phyloP scores from a whole-genome alignment of 2,888 invertebrate species.

The Pandemis heparana region DNA sequence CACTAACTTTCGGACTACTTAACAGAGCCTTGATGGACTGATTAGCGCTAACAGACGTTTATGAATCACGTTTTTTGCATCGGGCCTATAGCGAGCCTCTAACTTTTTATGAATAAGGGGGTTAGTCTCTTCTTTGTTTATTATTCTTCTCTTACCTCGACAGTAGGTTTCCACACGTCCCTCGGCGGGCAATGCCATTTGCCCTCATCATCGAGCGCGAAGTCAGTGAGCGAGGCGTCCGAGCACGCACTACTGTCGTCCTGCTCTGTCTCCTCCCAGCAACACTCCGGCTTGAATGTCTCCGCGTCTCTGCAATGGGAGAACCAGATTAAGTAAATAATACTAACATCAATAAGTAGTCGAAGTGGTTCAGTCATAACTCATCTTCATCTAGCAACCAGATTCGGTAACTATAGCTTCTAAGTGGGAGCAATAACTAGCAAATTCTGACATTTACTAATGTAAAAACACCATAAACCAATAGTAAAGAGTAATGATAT shows the following conservation, averaged over 20 bases:
- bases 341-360: too few relatives aligned
- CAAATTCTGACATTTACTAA: not conserved
- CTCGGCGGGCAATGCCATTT: conserved; percentile 93
- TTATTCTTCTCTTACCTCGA: conserved; percentile 84
- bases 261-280: conserved; percentile 68
- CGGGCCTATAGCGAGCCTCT: too few relatives aligned
- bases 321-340: not conserved
- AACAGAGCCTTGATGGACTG: too few relatives aligned
- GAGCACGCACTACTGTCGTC: conserved; percentile 81
- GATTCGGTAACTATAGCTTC: too few relatives aligned
- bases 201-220: conserved; percentile 77
- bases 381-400: too few relatives aligned
- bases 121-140: not conserved
- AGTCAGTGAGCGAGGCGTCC: conserved; percentile 76
- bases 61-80: too few relatives aligned
- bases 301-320: conserved; percentile 2
- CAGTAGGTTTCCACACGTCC: conserved; percentile 92
- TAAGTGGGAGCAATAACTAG: too few relatives aligned
- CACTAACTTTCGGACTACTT: too few relatives aligned
- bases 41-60: too few relatives aligned
- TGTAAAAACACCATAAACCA: not conserved
- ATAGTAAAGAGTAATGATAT: not conserved
- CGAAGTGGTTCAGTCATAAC: too few relatives aligned
- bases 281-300: conserved; percentile 62
- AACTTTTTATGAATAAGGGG: too few relatives aligned